These are phyloP conservation scores for Phlogophora meticulosa DNA, from an alignment of 2,888 invertebrate species.

Conservation along the genomic window DNA sequence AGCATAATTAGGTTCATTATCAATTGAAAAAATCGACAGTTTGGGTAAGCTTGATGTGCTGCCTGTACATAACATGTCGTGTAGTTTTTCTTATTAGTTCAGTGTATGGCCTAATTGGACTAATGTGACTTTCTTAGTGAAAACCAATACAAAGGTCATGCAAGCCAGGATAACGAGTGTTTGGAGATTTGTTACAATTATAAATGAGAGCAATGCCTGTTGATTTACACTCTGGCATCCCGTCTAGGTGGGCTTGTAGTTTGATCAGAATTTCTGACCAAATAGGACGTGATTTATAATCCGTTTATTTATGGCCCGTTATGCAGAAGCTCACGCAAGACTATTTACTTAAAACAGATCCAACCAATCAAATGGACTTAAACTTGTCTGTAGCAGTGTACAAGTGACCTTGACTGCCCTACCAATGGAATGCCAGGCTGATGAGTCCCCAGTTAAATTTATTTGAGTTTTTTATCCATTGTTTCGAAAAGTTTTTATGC, in stretches of 20 bases:
- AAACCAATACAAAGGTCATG: not conserved
- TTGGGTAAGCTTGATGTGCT: too few relatives aligned
- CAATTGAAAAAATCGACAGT: too few relatives aligned
- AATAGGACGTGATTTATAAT: not conserved
- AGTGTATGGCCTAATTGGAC: not conserved
- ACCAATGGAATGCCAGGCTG: not conserved
- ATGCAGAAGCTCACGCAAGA: too few relatives aligned
- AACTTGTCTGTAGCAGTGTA: not conserved
- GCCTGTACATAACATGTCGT: too few relatives aligned
- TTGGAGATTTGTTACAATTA: too few relatives aligned
- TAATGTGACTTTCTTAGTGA: not conserved
- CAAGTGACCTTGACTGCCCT: not conserved
- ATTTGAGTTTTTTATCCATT: constrained; percentile 9
- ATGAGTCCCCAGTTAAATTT: not conserved
- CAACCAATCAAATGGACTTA: too few relatives aligned
- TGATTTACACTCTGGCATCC: too few relatives aligned
- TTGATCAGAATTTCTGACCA: not conserved
- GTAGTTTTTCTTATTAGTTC: not conserved
- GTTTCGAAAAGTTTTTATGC: constrained; percentile 30
- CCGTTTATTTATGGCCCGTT: not conserved
- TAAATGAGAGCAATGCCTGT: too few relatives aligned
- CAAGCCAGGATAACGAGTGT: not conserved
- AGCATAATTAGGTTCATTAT: too few relatives aligned
- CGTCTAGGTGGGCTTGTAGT: too few relatives aligned
- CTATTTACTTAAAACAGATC: too few relatives aligned